Evolutionary conservation across 2,888 invertebrate genomes (phyloP), one percentile per base, ranked within the genome.

Genomic region (Pyrgus malvae): DNA sequence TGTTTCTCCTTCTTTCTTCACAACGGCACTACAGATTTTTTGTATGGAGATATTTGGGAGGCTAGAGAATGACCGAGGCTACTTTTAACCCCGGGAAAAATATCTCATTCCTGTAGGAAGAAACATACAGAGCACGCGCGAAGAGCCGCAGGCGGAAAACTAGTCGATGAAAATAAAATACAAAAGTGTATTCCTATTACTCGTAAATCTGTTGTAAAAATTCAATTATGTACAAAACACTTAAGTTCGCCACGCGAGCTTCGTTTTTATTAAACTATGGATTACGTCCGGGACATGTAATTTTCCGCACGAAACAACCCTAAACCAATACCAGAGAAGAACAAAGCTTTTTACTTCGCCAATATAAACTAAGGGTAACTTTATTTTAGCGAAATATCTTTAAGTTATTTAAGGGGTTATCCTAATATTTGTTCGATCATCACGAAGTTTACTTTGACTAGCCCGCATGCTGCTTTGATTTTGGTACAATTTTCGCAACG

Each of bases 301-400:
- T 48, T 48, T 48, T 48, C 48, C 35, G 48, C 48, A 37, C 35
- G 48, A 48, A 48, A 48, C 37, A 42, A 25, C 37, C 21, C 27
- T 48, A 25, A 48, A 48, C 48, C 48, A 38, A 48, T 48, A 48
- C 17, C 19, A 29, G 16, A 16, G 17, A 38, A 48, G 48, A 37
- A 48, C 33, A 31, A 48, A 38, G 48, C 48, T 14, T 35, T 35
- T 23, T 35, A 35, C 46, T 35, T 46, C 9, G 4, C 14, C 16
- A 16, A 33, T 33, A 46, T 46, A 46, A 35, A 46, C 35, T 46
- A 35, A n/a, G 6, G 14, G n/a, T 35, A 46, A 46, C 35, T 46
- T 46, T 35, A 33, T 46, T 37, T 37, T 25, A 23, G 35, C 9
- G 14, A 29, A 45, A 46, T 46, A 35, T 37, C n/a, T 46, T 16